Percentiles rank a stretch among this genome's conserved stretches.
These are phyloP conservation scores for Zaprionus gabonicus DNA, from an alignment of 1,140 invertebrate genomes.

Conservation along the genomic window DNA sequence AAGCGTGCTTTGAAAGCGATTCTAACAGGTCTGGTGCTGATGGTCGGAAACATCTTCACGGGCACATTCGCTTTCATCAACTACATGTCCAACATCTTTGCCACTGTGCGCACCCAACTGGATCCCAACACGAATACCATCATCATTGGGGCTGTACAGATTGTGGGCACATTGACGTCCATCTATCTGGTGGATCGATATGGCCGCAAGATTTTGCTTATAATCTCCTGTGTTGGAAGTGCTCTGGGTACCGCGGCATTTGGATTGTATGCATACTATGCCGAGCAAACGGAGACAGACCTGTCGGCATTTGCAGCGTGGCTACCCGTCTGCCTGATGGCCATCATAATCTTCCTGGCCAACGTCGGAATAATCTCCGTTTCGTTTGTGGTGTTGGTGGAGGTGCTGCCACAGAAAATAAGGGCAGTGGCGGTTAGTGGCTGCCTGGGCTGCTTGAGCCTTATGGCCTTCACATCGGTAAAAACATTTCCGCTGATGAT, in stretches of 20 bases:
- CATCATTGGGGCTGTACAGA: conserved; percentile 85
- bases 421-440: conserved; percentile 62
- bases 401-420: conserved; percentile 70
- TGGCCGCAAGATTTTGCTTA: conserved; percentile 67
- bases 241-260: conserved; percentile 59
- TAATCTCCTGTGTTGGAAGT: conserved; percentile 60
- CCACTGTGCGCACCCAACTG: conserved; percentile 86
- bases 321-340: conserved; percentile 70
- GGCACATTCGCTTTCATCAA: conserved; percentile 75
- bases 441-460: conserved; percentile 65
- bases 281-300: conserved; percentile 54
- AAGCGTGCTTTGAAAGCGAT: conserved; percentile 59
- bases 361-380: conserved; percentile 72
- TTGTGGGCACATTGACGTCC: conserved; percentile 84
- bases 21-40: conserved; percentile 63
- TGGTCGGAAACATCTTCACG: conserved; percentile 71
- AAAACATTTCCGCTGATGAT: conserved; percentile 74
- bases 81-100: conserved; percentile 87
- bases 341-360: conserved; percentile 70
- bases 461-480: conserved; percentile 67
- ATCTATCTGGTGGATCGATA: conserved; percentile 74
- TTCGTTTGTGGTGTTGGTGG: conserved; percentile 72
- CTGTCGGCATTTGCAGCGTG: conserved; percentile 59
- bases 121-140: conserved; percentile 86
- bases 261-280: conserved; percentile 70